These are phyloP conservation scores for Alexandromys fortis DNA, from an alignment of 2,113 vertebrate species.

Conservation along the genomic window DNA sequence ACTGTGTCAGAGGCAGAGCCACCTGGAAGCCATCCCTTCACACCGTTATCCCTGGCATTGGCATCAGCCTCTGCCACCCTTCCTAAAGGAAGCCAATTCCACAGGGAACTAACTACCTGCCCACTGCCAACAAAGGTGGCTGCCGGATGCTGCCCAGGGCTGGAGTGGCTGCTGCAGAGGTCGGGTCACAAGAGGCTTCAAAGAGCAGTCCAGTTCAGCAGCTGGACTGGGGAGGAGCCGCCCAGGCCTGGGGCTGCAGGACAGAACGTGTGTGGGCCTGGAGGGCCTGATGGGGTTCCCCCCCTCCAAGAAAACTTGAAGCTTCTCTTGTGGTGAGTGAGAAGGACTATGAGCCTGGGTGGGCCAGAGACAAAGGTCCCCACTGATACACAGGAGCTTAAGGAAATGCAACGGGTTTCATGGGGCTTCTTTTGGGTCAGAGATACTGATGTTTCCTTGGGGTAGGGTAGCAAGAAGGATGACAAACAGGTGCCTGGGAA, in stretches of 20 bases:
- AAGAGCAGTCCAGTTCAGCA: neutral
- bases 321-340: neutral
- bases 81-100: neutral
- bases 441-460: neutral
- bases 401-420: neutral
- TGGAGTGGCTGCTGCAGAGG: neutral
- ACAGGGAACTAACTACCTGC: neutral
- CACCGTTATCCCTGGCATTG: neutral
- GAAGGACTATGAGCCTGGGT: neutral
- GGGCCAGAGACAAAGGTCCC: neutral
- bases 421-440: neutral
- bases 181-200: neutral
- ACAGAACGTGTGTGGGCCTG: neutral
- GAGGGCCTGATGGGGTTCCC: neutral
- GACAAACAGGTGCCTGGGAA: neutral
- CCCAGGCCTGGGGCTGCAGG: neutral
- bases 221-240: neutral
- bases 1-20: neutral
- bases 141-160: neutral
- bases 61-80: neutral
- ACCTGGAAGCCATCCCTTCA: neutral
- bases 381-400: neutral
- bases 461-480: neutral
- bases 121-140: neutral
- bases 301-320: neutral